A percentile compares a stretch with the other conserved stretches of the same genome.
phyloP scores from a whole-genome alignment of 2,113 vertebrate genomes.

The Anas platyrhynchos region DNA sequence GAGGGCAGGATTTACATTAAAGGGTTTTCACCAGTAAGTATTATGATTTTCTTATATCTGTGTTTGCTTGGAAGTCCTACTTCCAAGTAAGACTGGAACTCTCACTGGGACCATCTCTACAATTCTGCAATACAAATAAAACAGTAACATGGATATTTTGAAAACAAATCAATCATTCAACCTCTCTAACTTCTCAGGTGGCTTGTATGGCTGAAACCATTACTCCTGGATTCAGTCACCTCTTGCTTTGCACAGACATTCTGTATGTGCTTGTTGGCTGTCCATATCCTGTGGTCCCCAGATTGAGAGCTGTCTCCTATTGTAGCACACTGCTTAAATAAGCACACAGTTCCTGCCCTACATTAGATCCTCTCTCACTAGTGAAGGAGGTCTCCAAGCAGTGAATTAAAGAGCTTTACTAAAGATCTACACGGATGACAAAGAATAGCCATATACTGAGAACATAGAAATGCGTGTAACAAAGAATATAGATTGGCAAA shows the following conservation, averaged over 20 bases:
- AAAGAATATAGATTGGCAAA: background rate
- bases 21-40: background rate
- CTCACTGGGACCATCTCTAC: background rate
- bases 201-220: background rate
- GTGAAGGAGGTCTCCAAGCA: background rate
- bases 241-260: background rate
- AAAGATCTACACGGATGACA: background rate
- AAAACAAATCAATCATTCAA: background rate
- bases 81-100: background rate
- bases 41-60: background rate
- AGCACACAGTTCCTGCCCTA: background rate
- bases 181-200: background rate
- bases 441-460: background rate
- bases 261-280: background rate
- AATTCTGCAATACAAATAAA: background rate
- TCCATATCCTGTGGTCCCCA: accelerated
- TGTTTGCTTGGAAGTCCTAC: background rate
- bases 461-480: background rate
- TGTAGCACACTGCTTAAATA: background rate
- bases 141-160: background rate
- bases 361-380: background rate
- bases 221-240: background rate
- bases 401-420: background rate
- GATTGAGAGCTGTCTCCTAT: background rate
- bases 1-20: background rate